Conservation (phyloP, 2,888 invertebrate genomes). For the Rhagium mordax region DNA sequence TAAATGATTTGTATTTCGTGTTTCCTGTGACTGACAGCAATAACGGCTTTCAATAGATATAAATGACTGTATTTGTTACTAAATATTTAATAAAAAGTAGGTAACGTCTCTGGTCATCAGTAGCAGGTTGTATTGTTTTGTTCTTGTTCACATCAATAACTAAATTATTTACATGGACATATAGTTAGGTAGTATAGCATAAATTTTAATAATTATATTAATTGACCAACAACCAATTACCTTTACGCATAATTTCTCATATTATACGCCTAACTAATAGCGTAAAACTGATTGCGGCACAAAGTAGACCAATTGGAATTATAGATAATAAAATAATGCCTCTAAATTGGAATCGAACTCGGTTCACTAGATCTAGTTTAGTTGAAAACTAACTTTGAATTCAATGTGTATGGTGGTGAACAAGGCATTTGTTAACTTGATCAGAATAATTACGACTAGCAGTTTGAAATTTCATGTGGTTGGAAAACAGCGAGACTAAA, state of each 20-base stretch:
- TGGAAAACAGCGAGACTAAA: slow-evolving; percentile 23
- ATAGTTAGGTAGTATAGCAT: too few relatives aligned
- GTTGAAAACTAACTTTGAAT: slow-evolving; percentile 40
- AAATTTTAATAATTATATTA: not conserved
- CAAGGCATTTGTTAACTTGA: slow-evolving; percentile 42
- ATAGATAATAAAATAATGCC: slow-evolving; percentile 41
- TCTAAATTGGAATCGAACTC: slow-evolving; percentile 35
- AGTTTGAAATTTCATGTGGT: slow-evolving; percentile 42
- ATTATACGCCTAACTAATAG: not conserved
- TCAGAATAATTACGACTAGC: slow-evolving; percentile 38
- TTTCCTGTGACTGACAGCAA: too few relatives aligned
- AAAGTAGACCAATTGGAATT: slow-evolving; percentile 36
- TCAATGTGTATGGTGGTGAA: slow-evolving; percentile 22
- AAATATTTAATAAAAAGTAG: too few relatives aligned
- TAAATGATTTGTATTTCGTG: too few relatives aligned
- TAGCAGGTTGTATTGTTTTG: too few relatives aligned
- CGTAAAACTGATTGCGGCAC: not conserved
- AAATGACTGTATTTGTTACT: too few relatives aligned
- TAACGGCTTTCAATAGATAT: too few relatives aligned
- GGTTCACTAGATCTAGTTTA: slow-evolving; percentile 35
- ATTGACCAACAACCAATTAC: not conserved
- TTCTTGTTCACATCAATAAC: too few relatives aligned
- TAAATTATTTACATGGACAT: too few relatives aligned
- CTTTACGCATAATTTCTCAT: not conserved
- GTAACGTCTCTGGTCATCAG: too few relatives aligned